Base-by-base conservation (phyloP, 2,888 invertebrate species). In the Melieria picta region DNA sequence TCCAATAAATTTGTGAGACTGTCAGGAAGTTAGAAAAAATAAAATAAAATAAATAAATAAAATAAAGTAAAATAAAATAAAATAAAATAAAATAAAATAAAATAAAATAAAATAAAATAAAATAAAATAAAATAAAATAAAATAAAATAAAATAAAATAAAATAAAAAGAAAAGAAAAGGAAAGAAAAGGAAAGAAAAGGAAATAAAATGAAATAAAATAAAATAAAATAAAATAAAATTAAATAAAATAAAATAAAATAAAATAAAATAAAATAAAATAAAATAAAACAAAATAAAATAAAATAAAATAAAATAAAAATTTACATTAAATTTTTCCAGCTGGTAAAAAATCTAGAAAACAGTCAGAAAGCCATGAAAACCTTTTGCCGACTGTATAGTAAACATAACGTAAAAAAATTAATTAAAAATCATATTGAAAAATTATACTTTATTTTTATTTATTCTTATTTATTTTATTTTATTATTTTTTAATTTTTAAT, bases 31-130 rank as follows among this genome's bases (percentile, higher is more conserved):
- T 4, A 5, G 7, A 57, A 5, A 11, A 57, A n/a, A 57, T 57
- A 4, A 57, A n/a, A 57, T 57, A 57, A 57, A n/a, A 57, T 57
- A 57, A 57, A n/a, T n/a, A n/a, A n/a, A 57, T 57, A 57, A 57
- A n/a, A 57, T 57, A 57, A 57, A n/a, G 1, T 57, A 57, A 57
- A 13, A 57, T 57, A 57, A 57, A 13, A 57, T 57, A 57, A 57
- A 13, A 57, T 57, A 13, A 57, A 13, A 13, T 57, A 57, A 57
- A 13, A 57, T 57, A 57, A 13, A 13, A 13, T 57, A 57, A 57
- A 13, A 57, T 57, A 57, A 57, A 13, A 57, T 57, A 57, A 57
- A 13, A 57, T 57, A 57, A 57, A 13, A 57, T 57, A 30, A 57
- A 13, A 57, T 57, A 30, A 57, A 13, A 57, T 30, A 57, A 57